These are phyloP conservation scores for Trypoxylon attenuatum DNA, from an alignment of 2,888 invertebrate genomes.

Conservation along the genomic window DNA sequence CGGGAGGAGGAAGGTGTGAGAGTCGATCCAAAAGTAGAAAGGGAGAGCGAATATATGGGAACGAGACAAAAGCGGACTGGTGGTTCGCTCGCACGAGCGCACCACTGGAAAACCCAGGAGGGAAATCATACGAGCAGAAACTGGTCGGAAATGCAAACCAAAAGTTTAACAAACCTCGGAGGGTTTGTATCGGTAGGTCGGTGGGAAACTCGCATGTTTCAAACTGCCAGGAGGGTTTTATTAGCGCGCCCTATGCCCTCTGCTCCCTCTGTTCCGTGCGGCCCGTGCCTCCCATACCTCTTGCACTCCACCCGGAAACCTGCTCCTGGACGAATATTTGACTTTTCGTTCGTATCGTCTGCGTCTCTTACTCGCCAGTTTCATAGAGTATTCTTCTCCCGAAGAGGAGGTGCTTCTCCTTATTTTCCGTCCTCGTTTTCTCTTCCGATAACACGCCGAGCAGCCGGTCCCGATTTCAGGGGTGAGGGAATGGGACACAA, in stretches of 20 bases:
- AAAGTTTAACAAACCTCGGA: constrained; percentile 29
- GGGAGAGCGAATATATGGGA: no score
- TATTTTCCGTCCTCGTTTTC: neutral
- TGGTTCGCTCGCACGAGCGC: no score
- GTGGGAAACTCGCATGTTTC: constrained; percentile 2
- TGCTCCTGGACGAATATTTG: neutral
- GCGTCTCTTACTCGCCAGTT: neutral
- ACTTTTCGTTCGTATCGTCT: neutral
- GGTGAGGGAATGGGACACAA: no score
- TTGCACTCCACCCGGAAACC: no score
- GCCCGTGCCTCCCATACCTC: no score
- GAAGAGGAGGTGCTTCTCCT: neutral
- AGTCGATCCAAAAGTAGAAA: no score
- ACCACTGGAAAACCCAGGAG: constrained; percentile 10
- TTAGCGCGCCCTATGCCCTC: neutral
- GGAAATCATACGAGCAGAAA: constrained; percentile 24
- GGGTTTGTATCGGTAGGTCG: constrained; percentile 2
- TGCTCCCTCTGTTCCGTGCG: no score
- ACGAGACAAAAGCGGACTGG: no score
- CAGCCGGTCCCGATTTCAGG: neutral
- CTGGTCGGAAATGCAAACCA: constrained; percentile 20
- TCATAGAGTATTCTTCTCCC: neutral
- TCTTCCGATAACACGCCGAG: neutral
- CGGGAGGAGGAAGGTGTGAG: no score
- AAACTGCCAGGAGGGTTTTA: constrained; percentile 5